A percentile compares a stretch with the other conserved stretches of the same genome.
These are phyloP conservation scores for Aplodontia rufa DNA, from an alignment of 2,113 vertebrate genomes.

Conservation along the genomic window DNA sequence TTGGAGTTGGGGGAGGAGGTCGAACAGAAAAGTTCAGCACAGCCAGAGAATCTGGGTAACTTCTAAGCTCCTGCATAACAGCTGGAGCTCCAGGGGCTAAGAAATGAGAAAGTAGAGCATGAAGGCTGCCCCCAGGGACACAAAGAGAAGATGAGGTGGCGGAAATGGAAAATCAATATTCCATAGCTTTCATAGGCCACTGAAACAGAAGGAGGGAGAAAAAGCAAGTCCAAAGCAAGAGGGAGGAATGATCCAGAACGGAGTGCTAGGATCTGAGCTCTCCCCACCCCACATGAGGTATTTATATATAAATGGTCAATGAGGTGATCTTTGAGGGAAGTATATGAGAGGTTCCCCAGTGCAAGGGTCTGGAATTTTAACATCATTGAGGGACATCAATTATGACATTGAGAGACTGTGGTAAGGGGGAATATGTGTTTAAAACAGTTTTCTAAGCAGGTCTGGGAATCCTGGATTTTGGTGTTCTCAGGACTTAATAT, in stretches of 20 bases:
- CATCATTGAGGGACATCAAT: neutral
- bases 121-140: neutral
- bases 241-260: neutral
- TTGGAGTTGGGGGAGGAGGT: neutral
- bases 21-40: neutral
- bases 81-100: neutral
- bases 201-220: neutral
- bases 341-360: neutral
- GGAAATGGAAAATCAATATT: slow-evolving; percentile 38
- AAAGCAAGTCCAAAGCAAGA: neutral
- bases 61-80: neutral
- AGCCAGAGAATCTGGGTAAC: neutral
- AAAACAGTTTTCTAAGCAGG: neutral
- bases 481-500: neutral
- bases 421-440: neutral
- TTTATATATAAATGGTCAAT: neutral
- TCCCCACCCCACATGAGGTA: neutral
- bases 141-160: neutral
- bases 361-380: neutral
- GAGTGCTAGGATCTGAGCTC: neutral
- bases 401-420: neutral
- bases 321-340: neutral
- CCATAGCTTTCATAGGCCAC: neutral
- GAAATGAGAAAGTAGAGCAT: slow-evolving; percentile 29
- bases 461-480: neutral